These are phyloP conservation scores for Danio tinwini DNA, from an alignment of 2,797 vertebrate species.

Conservation along the genomic window DNA sequence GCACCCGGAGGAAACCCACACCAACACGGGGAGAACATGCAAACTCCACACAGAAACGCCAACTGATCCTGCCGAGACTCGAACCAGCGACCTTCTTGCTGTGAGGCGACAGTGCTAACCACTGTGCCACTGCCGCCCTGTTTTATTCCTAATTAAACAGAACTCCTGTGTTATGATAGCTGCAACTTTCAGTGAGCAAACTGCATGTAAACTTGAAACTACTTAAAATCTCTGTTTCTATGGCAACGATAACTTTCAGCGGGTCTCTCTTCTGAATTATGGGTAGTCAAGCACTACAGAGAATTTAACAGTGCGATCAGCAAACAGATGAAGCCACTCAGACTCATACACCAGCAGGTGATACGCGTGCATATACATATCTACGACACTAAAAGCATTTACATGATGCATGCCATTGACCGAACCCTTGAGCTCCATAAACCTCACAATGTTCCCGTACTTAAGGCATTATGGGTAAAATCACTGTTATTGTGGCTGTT, in stretches of 20 bases:
- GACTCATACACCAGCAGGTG: background rate
- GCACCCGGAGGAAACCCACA: too few species aligned
- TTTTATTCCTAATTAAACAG: too few species aligned
- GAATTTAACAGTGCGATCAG: background rate
- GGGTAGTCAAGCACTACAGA: background rate
- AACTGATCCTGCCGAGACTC: too few species aligned
- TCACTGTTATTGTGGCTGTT: conserved; percentile 1
- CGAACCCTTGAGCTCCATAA: background rate
- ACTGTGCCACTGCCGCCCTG: too few species aligned
- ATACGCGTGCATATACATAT: background rate
- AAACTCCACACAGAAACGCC: too few species aligned
- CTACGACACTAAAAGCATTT: background rate
- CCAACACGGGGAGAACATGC: too few species aligned
- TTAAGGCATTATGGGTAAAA: background rate
- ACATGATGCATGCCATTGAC: background rate
- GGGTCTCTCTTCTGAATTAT: background rate
- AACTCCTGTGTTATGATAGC: too few species aligned
- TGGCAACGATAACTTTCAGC: background rate
- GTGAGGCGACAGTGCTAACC: too few species aligned
- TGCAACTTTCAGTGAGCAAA: too few species aligned
- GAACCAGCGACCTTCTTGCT: too few species aligned
- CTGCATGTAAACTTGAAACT: background rate
- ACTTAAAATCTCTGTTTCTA: background rate
- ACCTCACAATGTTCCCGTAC: background rate
- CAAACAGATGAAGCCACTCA: background rate